Base-by-base conservation (phyloP, 2,888 invertebrate species). In the Netelia melanura region DNA sequence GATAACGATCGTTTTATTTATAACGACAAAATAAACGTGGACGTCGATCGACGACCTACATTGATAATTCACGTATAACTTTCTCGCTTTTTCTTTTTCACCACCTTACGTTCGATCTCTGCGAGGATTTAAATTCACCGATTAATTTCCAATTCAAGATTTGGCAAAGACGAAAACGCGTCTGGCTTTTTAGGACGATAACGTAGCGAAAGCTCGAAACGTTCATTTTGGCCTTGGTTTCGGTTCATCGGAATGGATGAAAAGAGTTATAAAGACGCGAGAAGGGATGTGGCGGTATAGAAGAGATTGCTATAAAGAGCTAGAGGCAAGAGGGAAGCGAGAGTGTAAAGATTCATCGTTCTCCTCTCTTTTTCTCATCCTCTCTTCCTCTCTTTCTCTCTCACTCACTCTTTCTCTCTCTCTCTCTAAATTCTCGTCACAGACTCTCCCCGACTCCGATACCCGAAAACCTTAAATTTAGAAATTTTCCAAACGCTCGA, bases 401-500 rank as follows among this genome's bases (percentile, higher is more conserved):
- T 78, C 81, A 86, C 81, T 86, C 87, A 81, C 80, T 84, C 84
- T 86, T 84, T 74, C 82, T 86, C 74, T 23, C 23, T 77, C 44
- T 78, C 78, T 52, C 54, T 71, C 76, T 81, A 75, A 54, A 74
- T 83, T 80, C 86, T 85, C 81, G 81, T 84, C 87, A 85, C 79
- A 78, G 83, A 81, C 85, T 86, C 76, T 65, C 83, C 78, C 80
- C 83, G 81, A 85, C 86, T 87, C 86, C 67, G 86, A 86, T 89
- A 86, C 87, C 85, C 87, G 17, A 89, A 81, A 84, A 91, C 91
- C 90, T 91, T 91, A 91, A 92, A 91, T 91, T 90, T 92, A 91
- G 91, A 91, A 88, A 88, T 88, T 89, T 89, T 88, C 88, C 86
- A 87, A 86, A 87, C 81, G 83, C 84, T 79, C 77, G 43, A 70